Evolutionary conservation across 2,888 invertebrate species (phyloP), one percentile per base, ranked within the genome.

Genomic region (Melanophora roralis): DNA sequence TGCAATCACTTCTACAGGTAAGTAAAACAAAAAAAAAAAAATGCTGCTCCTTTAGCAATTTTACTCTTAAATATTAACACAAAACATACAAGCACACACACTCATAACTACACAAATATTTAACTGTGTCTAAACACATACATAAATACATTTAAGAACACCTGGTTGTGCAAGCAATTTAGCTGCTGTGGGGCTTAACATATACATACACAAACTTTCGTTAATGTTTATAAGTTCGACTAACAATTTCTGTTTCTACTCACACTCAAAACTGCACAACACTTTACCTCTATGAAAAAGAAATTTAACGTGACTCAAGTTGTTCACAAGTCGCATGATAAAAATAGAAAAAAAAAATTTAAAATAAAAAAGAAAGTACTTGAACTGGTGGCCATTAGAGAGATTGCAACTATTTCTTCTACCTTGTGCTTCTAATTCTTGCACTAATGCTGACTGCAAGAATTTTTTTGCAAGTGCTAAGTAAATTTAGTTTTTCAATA

Each of bases 371-470:
- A 23, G 62, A 40, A 47, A 60, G 51, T 53, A 71, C 65, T 77
- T 72, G 59, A 72, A 65, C 59, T 60, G 53, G 51, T 67, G 23
- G 77, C 71, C 71, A 77, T 65, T 77, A 59, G 65, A 65, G 59
- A 59, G 53, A 71, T 53, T 65, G 59, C 59, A 72, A 65, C 51
- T 51, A 38, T 64, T 49, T 14, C 11, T 14, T 34, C 34, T 23
- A 40, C 32, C 55, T 55, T 1, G n/a, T 60, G 6, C 40, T 34
- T 27, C 27, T 38, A 40, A 2, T 21, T 16, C 27, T 16, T 27
- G 8, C 1, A 12, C 34, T 47, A 9, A 34, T 45, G 23, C 38
- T 49, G 64, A 3, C 11, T 38, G 14, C 12, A 38, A 27, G 14
- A 21, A 27, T 23, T 55, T 34, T 34, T 19, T 19, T 3, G 32